Conservation (phyloP, 2,888 invertebrate species). For the Yponomeuta plumbellus region DNA sequence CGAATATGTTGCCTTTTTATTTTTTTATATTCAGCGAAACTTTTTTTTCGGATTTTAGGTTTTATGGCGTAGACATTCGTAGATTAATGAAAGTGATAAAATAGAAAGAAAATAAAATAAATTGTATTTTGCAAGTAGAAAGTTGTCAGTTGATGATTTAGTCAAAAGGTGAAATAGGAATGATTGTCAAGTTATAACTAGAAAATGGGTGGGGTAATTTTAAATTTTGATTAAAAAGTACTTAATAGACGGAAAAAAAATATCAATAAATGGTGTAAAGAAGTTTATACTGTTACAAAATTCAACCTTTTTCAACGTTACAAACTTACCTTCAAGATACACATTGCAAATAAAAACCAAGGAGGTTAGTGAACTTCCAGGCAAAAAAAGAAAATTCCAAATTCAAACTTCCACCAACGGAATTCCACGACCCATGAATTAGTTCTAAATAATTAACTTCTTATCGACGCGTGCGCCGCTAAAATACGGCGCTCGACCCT, state of each 20-base stretch:
- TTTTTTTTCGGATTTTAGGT: no score
- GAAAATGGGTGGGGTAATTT: no score
- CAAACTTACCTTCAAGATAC: background rate
- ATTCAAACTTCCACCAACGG: conserved; percentile 51
- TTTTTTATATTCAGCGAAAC: no score
- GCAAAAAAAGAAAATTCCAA: conserved; percentile 36
- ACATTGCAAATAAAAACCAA: conserved; percentile 12
- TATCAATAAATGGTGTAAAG: background rate
- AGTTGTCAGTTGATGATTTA: no score
- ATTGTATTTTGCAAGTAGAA: no score
- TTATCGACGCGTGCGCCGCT: conserved; percentile 65
- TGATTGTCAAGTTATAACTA: no score
- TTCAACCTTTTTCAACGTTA: background rate
- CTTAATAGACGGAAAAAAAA: background rate
- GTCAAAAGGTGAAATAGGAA: no score
- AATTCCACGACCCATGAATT: conserved; percentile 57
- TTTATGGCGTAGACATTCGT: no score
- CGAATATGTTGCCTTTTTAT: no score
- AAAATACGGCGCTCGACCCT: conserved; percentile 46
- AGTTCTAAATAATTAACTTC: conserved; percentile 73
- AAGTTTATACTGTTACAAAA: background rate
- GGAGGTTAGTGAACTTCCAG: conserved; percentile 21
- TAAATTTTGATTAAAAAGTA: background rate
- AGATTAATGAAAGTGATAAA: no score
- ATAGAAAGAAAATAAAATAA: no score